Evolutionary conservation across 2,888 invertebrate genomes (phyloP), one percentile per base, ranked within the genome.

Genomic region (Pachydiplax longipennis): DNA sequence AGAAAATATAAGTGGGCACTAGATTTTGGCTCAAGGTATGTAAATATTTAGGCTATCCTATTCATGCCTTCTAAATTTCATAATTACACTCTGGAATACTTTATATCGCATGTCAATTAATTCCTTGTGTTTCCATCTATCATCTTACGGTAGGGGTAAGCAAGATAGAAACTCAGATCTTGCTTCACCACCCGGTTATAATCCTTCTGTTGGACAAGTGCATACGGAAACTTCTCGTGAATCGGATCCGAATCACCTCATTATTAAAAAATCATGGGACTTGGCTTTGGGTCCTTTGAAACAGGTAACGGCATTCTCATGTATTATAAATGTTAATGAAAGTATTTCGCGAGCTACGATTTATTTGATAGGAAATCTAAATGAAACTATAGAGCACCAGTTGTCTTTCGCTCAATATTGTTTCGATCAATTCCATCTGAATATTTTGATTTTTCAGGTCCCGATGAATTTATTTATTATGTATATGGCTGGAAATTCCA

Each of bases 401-500:
- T n/a, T n/a, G 81, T 87, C n/a, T 12, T 90, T 58, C 44, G 2
- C 1, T 10, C 0, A n/a, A 13, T 18, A 6, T 22, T 31, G 22
- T 58, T 22, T 65, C 25, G 18, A 58, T 61, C 3, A 25, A 73
- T 44, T 6, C 4, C 44, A 3, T 44, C 8, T 2, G 6, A 2
- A 53, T 61, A 22, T 80, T 91, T 61, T 90, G 91, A 91, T 91
- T 81, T 92, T 92, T 58, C 92, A 96, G 94, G 94, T 96, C 18
- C 99, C 99, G 0, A 99, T 99, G 99, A 99, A 99, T 94, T 95
- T 99, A 91, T 99, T 99, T 94, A 98, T 99, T 91, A 99, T 99
- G 99, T 99, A 99, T 94, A 99, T 99, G 99, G 99, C 99, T 90
- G 99, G 99, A 31, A 99, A 98, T 94, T 99, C 99, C 0, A 99